These are phyloP conservation scores for Hemithea aestivaria DNA, from an alignment of 2,888 invertebrate species.

Conservation along the genomic window DNA sequence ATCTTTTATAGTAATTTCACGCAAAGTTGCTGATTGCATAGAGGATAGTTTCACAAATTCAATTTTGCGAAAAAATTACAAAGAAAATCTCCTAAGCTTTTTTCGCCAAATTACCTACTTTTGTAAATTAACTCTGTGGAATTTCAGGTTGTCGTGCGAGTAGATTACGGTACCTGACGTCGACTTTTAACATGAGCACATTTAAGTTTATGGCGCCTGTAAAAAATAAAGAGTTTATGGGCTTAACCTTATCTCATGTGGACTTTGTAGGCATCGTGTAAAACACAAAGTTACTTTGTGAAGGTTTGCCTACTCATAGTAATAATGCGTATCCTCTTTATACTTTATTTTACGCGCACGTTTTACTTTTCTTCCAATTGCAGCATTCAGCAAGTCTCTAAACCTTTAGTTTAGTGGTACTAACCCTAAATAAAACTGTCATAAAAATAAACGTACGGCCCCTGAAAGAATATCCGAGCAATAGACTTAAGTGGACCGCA, in stretches of 20 bases:
- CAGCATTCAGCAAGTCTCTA: conserved; percentile 15
- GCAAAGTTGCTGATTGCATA: conserved; percentile 21
- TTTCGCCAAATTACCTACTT: conserved; percentile 2
- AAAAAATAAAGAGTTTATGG: conserved; percentile 18
- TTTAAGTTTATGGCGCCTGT: conserved; percentile 14
- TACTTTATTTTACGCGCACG: not conserved
- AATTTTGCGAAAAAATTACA: conserved; percentile 6
- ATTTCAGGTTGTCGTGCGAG: conserved; percentile 5
- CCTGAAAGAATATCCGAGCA: conserved; percentile 18
- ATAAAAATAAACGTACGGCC: conserved; percentile 14
- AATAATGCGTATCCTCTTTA: conserved; percentile 6
- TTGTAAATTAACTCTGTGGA: conserved; percentile 1
- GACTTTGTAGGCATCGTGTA: conserved; percentile 9
- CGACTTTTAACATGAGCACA: conserved; percentile 11
- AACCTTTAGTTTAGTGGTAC: conserved; percentile 14
- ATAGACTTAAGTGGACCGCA: conserved; percentile 16
- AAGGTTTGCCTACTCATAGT: conserved; percentile 13
- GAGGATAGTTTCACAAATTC: conserved; percentile 15
- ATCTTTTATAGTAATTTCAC: conserved; percentile 27
- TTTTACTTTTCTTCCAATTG: conserved; percentile 14
- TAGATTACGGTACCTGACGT: conserved; percentile 6
- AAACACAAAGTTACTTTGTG: conserved; percentile 13
- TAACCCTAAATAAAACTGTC: conserved; percentile 19
- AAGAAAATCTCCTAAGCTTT: conserved; percentile 1
- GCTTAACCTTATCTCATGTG: conserved; percentile 9